A percentile compares a stretch with the other conserved stretches of the same genome.
phyloP scores from a whole-genome alignment of 2,888 invertebrate species.

The Chrysolina americana region DNA sequence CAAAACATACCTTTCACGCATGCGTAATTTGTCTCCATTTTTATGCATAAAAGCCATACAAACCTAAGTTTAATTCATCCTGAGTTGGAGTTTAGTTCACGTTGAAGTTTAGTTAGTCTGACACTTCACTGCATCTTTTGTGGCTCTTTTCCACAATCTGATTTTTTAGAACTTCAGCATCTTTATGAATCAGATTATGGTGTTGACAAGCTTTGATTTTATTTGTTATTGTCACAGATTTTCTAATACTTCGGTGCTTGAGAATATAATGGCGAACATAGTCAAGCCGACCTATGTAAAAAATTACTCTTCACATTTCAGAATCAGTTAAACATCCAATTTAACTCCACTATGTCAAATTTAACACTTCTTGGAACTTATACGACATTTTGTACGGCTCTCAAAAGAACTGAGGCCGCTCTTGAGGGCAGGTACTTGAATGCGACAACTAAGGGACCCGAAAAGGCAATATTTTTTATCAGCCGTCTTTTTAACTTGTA shows the following conservation, averaged over 20 bases:
- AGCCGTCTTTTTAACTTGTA: constrained; percentile 53
- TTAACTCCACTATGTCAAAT: constrained; percentile 39
- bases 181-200: no score
- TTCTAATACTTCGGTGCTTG: neutral
- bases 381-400: constrained; percentile 41
- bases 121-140: no score
- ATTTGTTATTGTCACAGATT: no score
- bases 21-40: no score
- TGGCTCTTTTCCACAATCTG: no score
- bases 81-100: no score
- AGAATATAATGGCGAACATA: neutral
- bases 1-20: no score
- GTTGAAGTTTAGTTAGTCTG: neutral
- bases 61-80: no score
- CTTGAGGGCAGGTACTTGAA: constrained; percentile 44
- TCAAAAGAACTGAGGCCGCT: constrained; percentile 33
- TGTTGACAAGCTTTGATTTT: no score
- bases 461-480: constrained; percentile 46
- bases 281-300: constrained; percentile 1
- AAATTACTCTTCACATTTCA: constrained; percentile 7
- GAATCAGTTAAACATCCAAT: constrained; percentile 29
- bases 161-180: no score
- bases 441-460: constrained; percentile 44
- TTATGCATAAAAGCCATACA: no score
- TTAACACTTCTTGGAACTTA: constrained; percentile 42